These are phyloP conservation scores for Clusia tigrina DNA, from an alignment of 2,888 invertebrate genomes.

Conservation along the genomic window DNA sequence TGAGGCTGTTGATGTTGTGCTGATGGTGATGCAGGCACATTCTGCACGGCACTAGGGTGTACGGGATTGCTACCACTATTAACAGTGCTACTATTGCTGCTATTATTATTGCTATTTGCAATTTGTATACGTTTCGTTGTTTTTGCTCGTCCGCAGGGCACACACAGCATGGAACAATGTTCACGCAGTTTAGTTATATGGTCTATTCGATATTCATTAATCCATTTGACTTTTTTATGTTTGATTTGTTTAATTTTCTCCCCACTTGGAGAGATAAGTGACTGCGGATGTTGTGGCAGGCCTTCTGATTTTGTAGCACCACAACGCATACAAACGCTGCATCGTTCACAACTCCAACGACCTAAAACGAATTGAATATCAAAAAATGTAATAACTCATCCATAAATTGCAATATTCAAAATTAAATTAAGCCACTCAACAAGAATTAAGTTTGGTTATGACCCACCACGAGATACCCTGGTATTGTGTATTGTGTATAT, in stretches of 20 bases:
- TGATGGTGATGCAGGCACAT: background rate
- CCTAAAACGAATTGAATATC: conserved; percentile 60
- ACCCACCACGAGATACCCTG: too few relatives aligned
- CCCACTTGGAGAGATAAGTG: conserved; percentile 34
- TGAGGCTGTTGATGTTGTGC: conserved; percentile 7
- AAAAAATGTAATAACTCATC: background rate
- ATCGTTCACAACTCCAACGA: conserved; percentile 88
- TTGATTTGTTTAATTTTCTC: conserved; percentile 43
- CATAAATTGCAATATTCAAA: background rate
- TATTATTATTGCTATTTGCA: conserved; percentile 22
- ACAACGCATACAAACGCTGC: conserved; percentile 75
- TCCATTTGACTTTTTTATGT: conserved; percentile 61
- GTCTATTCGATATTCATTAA: conserved; percentile 62
- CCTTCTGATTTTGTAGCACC: conserved; percentile 68
- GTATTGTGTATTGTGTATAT: too few relatives aligned
- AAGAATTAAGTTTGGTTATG: too few relatives aligned
- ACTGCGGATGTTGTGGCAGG: conserved; percentile 37
- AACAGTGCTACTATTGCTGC: conserved; percentile 30
- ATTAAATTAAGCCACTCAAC: too few relatives aligned
- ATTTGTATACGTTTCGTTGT: conserved; percentile 44
- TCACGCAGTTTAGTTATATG: conserved; percentile 61
- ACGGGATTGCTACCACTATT: conserved; percentile 46
- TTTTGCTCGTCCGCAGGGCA: conserved; percentile 59
- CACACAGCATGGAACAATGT: conserved; percentile 70
- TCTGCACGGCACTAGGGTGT: background rate